Evolutionary conservation across 2,797 vertebrate genomes (phyloP), one percentile per base, ranked within the genome.

Genomic region (Enteromius radiatus): DNA sequence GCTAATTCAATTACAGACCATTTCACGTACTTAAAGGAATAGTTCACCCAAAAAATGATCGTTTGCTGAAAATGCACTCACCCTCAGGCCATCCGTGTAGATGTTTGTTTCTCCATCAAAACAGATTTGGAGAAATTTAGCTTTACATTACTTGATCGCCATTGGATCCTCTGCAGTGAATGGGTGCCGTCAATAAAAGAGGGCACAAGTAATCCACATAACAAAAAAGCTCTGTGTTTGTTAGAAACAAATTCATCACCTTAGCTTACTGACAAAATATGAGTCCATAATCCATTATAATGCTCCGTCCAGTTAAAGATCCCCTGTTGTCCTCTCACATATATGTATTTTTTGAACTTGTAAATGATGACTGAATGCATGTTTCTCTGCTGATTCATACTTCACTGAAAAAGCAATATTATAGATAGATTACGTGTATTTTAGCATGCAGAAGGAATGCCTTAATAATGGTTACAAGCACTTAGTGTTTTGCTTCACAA

Each of bases 1-100:
- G 70, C 43, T 81, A 31, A 56, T 76, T 75, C 14, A 67, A 23
- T 61, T 45, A 33, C 61, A 1, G 15, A 63, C 61, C 28, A 31
- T 63, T 63, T 17, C n/a, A 31, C 15, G 2, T 31, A 31, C 26
- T 19, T 31, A 31, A 63, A 63, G 28, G 28, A 33, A 31, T 31
- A 33, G 59, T 31, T 31, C 59, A 63, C 14, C 26, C 26, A 31
- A 63, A 63, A 59, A 31, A 63, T 4, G 6, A 8, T 31, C 3
- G 31, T 31, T 17, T 31, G 59, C 59, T 63, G 26, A 31, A 31
- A 63, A 63, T 63, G 59, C 31, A 17, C 15, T 63, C 61, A 31
- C 61, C 28, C 14, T 63, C 15, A 31, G 61, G 61, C 5, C 61
- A 63, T 31, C 2, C 26, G 1, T 31, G 59, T 17, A 63, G 59